Conservation (phyloP, 1,140 invertebrate genomes). For the Drosophila nasuta region DNA sequence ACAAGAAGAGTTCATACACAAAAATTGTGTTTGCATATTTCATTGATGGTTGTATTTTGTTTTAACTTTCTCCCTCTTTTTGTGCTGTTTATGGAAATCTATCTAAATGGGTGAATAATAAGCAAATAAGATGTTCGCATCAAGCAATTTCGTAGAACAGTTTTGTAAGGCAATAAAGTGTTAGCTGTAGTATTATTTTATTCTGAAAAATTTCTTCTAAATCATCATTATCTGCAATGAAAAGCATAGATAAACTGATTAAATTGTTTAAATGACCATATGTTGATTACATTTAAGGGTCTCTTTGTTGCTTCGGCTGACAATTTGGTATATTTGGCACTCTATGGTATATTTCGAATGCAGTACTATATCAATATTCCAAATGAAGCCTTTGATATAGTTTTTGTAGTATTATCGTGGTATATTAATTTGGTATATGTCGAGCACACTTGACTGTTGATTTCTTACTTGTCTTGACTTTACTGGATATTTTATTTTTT, state of each 20-base stretch:
- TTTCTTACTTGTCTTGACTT: too few relatives aligned
- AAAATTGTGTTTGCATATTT: constrained; percentile 68
- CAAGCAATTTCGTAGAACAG: background rate
- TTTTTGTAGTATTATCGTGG: too few relatives aligned
- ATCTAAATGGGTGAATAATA: constrained; percentile 43
- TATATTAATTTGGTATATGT: too few relatives aligned
- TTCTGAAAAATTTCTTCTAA: background rate
- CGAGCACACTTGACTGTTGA: too few relatives aligned
- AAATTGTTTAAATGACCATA: too few relatives aligned
- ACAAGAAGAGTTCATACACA: constrained; percentile 18
- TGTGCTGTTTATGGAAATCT: constrained; percentile 40
- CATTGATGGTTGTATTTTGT: constrained; percentile 20
- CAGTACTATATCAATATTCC: too few relatives aligned
- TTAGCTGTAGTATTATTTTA: background rate
- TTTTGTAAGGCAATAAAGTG: background rate
- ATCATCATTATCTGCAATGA: background rate
- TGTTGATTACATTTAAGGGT: too few relatives aligned
- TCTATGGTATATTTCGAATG: too few relatives aligned
- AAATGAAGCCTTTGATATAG: too few relatives aligned
- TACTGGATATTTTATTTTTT: too few relatives aligned
- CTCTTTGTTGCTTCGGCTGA: too few relatives aligned
- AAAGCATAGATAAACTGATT: background rate
- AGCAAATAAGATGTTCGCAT: background rate
- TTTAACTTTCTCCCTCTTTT: background rate
- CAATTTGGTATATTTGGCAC: too few relatives aligned